Evolutionary conservation across 2,113 vertebrate species (phyloP), one percentile per base, ranked within the genome.

Genomic region (Gasterosteus aculeatus): DNA sequence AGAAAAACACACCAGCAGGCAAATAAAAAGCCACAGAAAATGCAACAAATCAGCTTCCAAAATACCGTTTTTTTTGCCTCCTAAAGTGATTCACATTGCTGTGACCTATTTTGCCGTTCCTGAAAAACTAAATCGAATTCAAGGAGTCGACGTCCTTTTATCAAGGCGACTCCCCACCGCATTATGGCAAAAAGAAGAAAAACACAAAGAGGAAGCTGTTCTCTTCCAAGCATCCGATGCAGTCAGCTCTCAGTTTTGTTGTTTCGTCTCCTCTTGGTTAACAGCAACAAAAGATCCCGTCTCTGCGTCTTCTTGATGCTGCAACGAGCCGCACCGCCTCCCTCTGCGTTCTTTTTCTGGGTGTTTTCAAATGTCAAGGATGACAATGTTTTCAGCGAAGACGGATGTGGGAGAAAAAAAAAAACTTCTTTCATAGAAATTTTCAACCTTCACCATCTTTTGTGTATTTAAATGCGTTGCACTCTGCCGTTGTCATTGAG

Each of bases 341-440:
- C 10, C 16, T 33, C 29, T 56, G n/a, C 58, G 5, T 61, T 66
- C 8, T 61, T 63, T 65, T 72, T 53, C 22, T 7, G 29, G 16
- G 18, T 33, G 29, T 65, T 59, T 70, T 54, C 16, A 61, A 72
- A 47, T 65, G 58, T 38, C 44, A 58, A 19, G 3, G 39, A 46
- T 58, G 35, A 47, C 46, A 38, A 44, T 54, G 7, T 62, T 81
- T 66, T 44, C 56, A 53, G 10, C 47, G 46, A 58, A 60, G 22
- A 38, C 1, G 0, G 14, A 60, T 56, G 60, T 60, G 44, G 44
- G 49, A 56, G 57, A 81, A 81, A 69, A 74, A 78, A 78, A 26
- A 12, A 14, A 46, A 46, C 49, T 35, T 41, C 7, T 49, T 49
- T 67, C 19, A 69, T 11, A 33, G 39, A 70, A 70, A 75, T 58